These are phyloP conservation scores for Drosophila truncata DNA, from an alignment of 1,140 invertebrate species.

Conservation along the genomic window DNA sequence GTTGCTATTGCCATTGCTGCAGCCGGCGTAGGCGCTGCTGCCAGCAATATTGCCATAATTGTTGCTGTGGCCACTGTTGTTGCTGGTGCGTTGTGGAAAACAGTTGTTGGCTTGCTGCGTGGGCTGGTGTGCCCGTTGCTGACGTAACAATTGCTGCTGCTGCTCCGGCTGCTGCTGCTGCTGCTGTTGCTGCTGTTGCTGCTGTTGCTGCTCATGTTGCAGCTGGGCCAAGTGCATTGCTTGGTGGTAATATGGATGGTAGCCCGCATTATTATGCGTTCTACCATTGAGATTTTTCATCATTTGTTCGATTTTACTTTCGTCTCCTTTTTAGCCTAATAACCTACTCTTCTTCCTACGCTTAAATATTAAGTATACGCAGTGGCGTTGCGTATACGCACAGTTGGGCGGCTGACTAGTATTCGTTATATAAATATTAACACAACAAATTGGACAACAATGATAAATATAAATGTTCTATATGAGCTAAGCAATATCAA, in stretches of 20 bases:
- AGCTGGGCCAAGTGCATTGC: conserved; percentile 61
- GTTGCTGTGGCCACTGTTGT: conserved; percentile 47
- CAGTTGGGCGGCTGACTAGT: conserved; percentile 71
- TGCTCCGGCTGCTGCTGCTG: conserved; percentile 48
- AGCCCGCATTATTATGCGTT: conserved; percentile 76
- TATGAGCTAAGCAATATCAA: conserved; percentile 43
- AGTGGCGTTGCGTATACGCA: conserved; percentile 68
- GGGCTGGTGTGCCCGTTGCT: conserved; percentile 55
- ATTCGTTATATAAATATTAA: conserved; percentile 53
- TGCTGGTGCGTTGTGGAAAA: conserved; percentile 54
- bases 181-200: conserved; percentile 37
- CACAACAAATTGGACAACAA: conserved; percentile 67
- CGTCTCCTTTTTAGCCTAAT: conserved; percentile 13
- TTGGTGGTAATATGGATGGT: conserved; percentile 74
- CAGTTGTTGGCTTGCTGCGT: conserved; percentile 52
- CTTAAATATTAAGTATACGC: conserved; percentile 77
- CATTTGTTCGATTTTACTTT: conserved; percentile 50
- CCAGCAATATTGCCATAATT: conserved; percentile 38
- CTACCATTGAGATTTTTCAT: conserved; percentile 82
- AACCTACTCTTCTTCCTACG: conserved; percentile 30
- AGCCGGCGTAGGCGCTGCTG: conserved; percentile 37
- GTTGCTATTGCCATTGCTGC: conserved; percentile 27
- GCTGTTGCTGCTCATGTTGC: conserved; percentile 22
- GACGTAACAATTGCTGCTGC: conserved; percentile 64
- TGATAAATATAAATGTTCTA: conserved; percentile 22